Evolutionary conservation across 2,113 vertebrate species (phyloP).

Genomic region (Actinemys pallida): DNA sequence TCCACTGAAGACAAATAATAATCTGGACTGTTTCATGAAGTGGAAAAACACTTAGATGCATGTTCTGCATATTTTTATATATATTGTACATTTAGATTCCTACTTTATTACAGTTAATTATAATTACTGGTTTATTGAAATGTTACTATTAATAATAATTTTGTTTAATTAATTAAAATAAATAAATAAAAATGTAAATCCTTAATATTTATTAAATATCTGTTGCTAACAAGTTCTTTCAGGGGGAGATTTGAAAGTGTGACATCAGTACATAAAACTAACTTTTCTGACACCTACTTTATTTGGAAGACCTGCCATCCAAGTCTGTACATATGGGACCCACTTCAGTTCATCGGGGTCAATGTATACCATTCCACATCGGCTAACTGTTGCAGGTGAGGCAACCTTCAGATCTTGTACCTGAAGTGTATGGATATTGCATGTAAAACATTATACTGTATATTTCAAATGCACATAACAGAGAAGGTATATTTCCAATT

Average conservation of each 20-base stretch:
- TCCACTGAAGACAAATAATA: not conserved
- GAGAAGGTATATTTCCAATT: not conserved
- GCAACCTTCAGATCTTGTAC: constrained; percentile 89
- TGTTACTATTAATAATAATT: not conserved
- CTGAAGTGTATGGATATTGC: constrained; percentile 66
- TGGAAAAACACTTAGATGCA: not conserved
- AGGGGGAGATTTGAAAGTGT: not conserved
- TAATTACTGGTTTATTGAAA: not conserved
- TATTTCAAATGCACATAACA: not conserved
- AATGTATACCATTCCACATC: constrained; percentile 92
- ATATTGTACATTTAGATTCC: not conserved
- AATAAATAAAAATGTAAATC: not conserved
- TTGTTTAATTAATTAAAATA: not conserved
- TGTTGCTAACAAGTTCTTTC: not conserved
- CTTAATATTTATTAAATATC: not conserved
- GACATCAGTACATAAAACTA: not conserved
- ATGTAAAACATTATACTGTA: not conserved
- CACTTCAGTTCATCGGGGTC: constrained; percentile 90
- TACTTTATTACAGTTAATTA: not conserved
- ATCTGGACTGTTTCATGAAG: not conserved
- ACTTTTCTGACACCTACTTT: constrained; percentile 72
- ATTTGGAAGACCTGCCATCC: constrained; percentile 78
- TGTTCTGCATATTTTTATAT: not conserved
- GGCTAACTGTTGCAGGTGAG: constrained; percentile 91
- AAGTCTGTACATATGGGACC: constrained; percentile 90